Evolutionary conservation across 2,888 invertebrate species (phyloP).

Genomic region (Linnaemya tessellans): DNA sequence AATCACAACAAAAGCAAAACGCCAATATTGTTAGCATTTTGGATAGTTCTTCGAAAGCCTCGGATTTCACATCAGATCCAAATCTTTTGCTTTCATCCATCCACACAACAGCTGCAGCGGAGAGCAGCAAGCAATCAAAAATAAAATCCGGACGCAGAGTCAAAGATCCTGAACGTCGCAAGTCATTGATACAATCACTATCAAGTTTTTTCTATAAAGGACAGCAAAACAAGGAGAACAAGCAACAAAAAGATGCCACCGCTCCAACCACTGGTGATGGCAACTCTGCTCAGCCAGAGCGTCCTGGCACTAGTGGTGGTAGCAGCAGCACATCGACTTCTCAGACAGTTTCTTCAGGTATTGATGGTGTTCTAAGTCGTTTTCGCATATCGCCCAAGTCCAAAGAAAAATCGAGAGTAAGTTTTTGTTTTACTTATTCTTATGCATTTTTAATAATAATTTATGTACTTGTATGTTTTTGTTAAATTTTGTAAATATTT

Average conservation of each 20-base stretch:
- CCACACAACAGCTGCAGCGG: conserved; percentile 59
- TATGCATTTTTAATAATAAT: background rate
- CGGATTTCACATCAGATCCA: conserved; percentile 85
- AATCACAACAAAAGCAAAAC: conserved; percentile 75
- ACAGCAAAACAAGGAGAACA: conserved; percentile 81
- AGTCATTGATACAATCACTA: conserved; percentile 92
- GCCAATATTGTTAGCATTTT: conserved; percentile 60
- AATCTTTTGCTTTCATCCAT: conserved; percentile 83
- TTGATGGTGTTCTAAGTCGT: conserved; percentile 84
- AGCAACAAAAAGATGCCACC: conserved; percentile 83
- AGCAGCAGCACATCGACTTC: conserved; percentile 73
- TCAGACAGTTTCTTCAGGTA: conserved; percentile 73
- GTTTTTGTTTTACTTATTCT: conserved; percentile 52
- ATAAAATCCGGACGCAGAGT: conserved; percentile 76
- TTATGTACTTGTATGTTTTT: background rate
- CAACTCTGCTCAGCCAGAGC: conserved; percentile 87
- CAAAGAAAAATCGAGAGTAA: conserved; percentile 87
- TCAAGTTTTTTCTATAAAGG: conserved; percentile 92
- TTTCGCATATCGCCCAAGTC: conserved; percentile 86
- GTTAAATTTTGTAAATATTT: conserved; percentile 34
- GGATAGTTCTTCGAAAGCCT: conserved; percentile 74
- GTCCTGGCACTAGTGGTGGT: conserved; percentile 84
- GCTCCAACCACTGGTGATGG: conserved; percentile 74
- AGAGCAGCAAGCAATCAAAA: conserved; percentile 69
- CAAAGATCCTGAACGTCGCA: conserved; percentile 89